Percentiles rank a stretch among this genome's conserved stretches.
Evolutionary conservation across 2,888 invertebrate species (phyloP).

Genomic region (Druceiella hillmani): DNA sequence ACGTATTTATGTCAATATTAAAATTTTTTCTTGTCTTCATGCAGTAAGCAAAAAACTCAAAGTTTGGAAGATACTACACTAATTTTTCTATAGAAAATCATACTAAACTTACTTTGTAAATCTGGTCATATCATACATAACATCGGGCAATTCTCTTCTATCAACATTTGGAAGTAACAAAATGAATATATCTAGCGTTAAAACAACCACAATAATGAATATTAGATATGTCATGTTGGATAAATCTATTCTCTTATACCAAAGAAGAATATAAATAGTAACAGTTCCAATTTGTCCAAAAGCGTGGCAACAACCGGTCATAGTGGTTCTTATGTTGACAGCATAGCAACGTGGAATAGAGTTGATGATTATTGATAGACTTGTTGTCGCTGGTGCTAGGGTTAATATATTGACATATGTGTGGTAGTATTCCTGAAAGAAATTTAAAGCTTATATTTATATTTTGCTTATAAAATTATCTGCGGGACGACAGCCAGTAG

Average conservation of each 20-base stretch:
- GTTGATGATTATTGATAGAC: conserved; percentile 33
- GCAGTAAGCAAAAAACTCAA: too few relatives aligned
- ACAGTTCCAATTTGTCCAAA: conserved; percentile 37
- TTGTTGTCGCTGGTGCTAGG: conserved; percentile 33
- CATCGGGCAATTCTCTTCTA: conserved; percentile 39
- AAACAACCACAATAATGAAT: conserved; percentile 28
- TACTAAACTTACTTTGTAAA: conserved; percentile 36
- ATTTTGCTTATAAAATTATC: too few relatives aligned
- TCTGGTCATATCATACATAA: conserved; percentile 43
- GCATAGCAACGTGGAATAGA: conserved; percentile 39
- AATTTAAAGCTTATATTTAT: conserved; percentile 2
- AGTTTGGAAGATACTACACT: too few relatives aligned
- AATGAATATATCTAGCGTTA: conserved; percentile 30
- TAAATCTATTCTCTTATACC: conserved; percentile 29
- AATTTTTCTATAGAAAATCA: too few relatives aligned
- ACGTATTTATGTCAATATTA: too few relatives aligned
- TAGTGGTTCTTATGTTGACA: conserved; percentile 35
- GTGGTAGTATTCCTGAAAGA: conserved; percentile 30
- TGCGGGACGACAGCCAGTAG: too few relatives aligned
- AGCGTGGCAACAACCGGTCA: conserved; percentile 37
- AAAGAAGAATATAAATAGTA: conserved; percentile 32
- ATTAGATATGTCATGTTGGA: conserved; percentile 27
- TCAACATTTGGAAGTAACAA: conserved; percentile 36
- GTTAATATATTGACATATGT: conserved; percentile 31
- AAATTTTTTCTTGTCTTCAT: too few relatives aligned